Base-by-base conservation (phyloP, 1,140 invertebrate genomes). In the Diprion similis region DNA sequence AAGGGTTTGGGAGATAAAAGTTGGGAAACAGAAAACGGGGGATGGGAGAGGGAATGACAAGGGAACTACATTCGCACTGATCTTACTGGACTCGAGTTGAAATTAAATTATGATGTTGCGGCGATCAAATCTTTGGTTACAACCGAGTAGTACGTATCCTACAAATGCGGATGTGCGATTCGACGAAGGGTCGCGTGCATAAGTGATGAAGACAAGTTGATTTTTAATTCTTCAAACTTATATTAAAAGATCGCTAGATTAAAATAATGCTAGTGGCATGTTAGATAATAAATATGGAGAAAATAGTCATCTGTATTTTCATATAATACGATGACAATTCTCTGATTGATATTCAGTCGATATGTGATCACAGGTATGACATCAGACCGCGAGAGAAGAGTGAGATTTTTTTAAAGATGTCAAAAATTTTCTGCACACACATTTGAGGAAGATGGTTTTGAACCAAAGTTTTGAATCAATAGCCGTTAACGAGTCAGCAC, bases 1-100 rank as follows among this genome's bases (percentile, higher is more conserved):
- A 80, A 79, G 73, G 78, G 78, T 78, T 72, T 10, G 18, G 66
- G n/a, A 45, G 66, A 19, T 45, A 15, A 15, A 6, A 77, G 15
- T 11, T 59, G 51, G 51, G 51, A 15, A 59, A 59, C 51, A 59
- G 51, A 59, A 68, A 68, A 68, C 18, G 66, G 66, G 66, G 18
- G 11, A 13, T 15, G 59, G 59, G 13, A 64, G 59, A 68, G 37
- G 66, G 15, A 19, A 17, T 13, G n/a, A 59, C n/a, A 59, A 59
- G 51, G 51, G n/a, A 15, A 9, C 51, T 59, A 17, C 51, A 59
- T 59, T 59, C 11, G n/a, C 11, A 37, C 24, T 3, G 24, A 6
- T 3, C 24, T 37, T 37, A 6, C 24, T 37, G 24, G 24, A 37
- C 24, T 37, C 24, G 24, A 37, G 24, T 37, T 37, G 24, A 37